These are phyloP conservation scores for Cyrtorhinus lividipennis DNA, from an alignment of 1,140 invertebrate species.

Conservation along the genomic window DNA sequence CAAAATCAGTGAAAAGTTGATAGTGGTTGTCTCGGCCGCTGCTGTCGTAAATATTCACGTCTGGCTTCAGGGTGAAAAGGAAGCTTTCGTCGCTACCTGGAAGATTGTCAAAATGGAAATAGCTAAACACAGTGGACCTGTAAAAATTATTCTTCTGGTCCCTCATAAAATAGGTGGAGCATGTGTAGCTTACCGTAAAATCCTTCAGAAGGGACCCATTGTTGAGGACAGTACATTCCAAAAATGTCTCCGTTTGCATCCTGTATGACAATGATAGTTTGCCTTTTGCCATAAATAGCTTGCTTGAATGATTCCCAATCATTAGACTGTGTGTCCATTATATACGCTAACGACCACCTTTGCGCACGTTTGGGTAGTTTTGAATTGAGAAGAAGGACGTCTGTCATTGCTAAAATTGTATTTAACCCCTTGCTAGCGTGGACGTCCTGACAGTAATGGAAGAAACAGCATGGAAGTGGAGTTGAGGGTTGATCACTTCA, in stretches of 20 bases:
- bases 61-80: not conserved
- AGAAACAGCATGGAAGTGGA: too few relatives aligned
- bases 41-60: not conserved
- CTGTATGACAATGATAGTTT: not conserved
- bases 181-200: constrained; percentile 2
- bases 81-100: not conserved
- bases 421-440: not conserved
- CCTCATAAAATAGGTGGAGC: too few relatives aligned
- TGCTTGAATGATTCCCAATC: not conserved
- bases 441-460: not conserved
- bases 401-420: not conserved
- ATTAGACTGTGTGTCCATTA: not conserved
- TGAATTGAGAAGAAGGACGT: not conserved
- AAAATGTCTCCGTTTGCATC: constrained; percentile 1
- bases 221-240: not conserved
- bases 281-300: not conserved
- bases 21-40: not conserved
- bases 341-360: not conserved
- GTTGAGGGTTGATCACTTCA: too few relatives aligned
- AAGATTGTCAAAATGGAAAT: not conserved
- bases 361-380: not conserved
- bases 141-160: not conserved
- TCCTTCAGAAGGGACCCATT: not conserved
- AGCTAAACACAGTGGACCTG: not conserved
- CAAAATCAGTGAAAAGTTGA: not conserved